Evolutionary conservation across 2,113 vertebrate genomes (phyloP), one percentile per base, ranked within the genome.

Genomic region (Equus przewalskii): DNA sequence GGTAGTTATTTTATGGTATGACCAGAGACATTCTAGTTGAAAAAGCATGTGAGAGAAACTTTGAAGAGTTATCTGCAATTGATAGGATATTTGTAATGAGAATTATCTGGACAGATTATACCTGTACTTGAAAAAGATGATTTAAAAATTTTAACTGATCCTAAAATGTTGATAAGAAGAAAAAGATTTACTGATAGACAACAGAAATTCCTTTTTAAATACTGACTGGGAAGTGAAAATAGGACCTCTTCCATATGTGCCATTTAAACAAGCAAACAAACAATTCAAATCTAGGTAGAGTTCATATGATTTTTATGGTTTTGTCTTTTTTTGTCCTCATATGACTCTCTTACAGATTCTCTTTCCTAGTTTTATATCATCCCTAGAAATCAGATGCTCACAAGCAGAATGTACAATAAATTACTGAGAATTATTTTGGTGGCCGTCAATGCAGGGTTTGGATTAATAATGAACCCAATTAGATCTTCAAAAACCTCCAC

Each of bases 391-490:
- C 41, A 72, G 67, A 84, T 62, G 41, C 18, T 87, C 56, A 92
- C 33, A 58, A 82, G n/a, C 36, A 70, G 62, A n/a, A 94, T 33
- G 30, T 89, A 78, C 28, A 88, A 70, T 95, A 95, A 91, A 96
- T 96, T 94, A 62, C 41, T 72, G 14, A 18, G 78, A 87, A 44
- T 90, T 95, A 86, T 84, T 96, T 96, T 95, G 67, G 28, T 79
- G 97, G 67, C 44, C 93, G 67, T 96, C 89, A 93, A 0, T 91
- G 56, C 22, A 85, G 76, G 64, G 9, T 85, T 96, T 75, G 22
- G 62, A 96, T 94, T 97, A 96, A 97, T 97, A 94, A 96, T 79
- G n/a, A 97, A 97, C 89, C 79, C 83, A 96, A 92, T 97, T 96
- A 97, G 84, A 87, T 96, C 15, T 36, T 97, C 90, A 88, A 58